A percentile compares a stretch with the other conserved stretches of the same genome.
Evolutionary conservation across 2,888 invertebrate species (phyloP).

Genomic region (Linnaemya vulpina): DNA sequence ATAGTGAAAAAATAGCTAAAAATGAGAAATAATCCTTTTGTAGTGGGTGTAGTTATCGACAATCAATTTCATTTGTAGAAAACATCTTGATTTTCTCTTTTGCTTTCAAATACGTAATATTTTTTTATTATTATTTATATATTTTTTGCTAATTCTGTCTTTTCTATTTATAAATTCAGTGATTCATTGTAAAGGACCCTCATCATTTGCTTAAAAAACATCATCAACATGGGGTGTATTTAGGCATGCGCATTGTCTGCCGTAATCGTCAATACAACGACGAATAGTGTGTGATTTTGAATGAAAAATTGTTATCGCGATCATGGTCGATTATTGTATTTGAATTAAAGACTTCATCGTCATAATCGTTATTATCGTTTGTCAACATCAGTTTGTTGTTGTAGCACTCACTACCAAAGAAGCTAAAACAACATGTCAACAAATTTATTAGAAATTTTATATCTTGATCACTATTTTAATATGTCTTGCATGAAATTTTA

Average conservation of each 20-base stretch:
- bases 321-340: conserved; percentile 24
- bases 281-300: not conserved
- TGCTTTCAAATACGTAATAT: conserved; percentile 57
- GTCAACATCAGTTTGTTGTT: conserved; percentile 46
- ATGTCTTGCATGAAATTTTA: not conserved
- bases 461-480: conserved; percentile 42
- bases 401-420: conserved; percentile 57
- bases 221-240: conserved; percentile 27
- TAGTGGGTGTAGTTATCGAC: conserved; percentile 56
- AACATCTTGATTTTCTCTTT: conserved; percentile 40
- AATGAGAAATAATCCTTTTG: conserved; percentile 48
- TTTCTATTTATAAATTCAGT: conserved; percentile 30
- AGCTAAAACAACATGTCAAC: conserved; percentile 69
- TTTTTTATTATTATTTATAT: not conserved
- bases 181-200: conserved; percentile 33
- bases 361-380: conserved; percentile 48
- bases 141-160: conserved; percentile 25
- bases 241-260: conserved; percentile 34
- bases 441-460: conserved; percentile 61
- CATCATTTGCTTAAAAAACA: conserved; percentile 22
- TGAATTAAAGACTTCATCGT: conserved; percentile 43
- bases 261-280: conserved; percentile 1
- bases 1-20: conserved; percentile 33
- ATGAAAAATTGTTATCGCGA: conserved; percentile 47
- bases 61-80: conserved; percentile 32